These are phyloP conservation scores for Cheilosia scutellata DNA, from an alignment of 2,888 invertebrate species.

Conservation along the genomic window DNA sequence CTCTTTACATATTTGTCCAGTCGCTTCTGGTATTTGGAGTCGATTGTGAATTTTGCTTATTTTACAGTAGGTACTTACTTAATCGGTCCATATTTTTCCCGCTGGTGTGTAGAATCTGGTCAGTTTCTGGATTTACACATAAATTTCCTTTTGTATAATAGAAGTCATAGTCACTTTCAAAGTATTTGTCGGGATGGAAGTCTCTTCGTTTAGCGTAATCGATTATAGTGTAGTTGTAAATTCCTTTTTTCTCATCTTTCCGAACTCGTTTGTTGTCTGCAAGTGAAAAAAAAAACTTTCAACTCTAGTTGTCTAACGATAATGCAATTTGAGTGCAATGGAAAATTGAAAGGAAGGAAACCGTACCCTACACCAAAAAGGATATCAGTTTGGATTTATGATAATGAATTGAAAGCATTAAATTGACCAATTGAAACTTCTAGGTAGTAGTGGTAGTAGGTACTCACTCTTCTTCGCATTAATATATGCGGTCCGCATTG, in stretches of 20 bases:
- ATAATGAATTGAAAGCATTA: too few species aligned
- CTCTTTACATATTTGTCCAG: too few species aligned
- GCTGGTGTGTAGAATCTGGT: constrained; percentile 78
- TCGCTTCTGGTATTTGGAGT: too few species aligned
- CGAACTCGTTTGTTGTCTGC: constrained; percentile 74
- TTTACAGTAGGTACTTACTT: constrained; percentile 66
- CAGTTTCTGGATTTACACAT: constrained; percentile 62
- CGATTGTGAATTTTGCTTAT: neutral
- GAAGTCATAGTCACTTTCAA: constrained; percentile 81
- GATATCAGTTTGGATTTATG: too few species aligned
- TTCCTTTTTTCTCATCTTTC: constrained; percentile 68
- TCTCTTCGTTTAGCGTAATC: constrained; percentile 77
- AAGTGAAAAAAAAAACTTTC: neutral
- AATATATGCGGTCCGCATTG: constrained; percentile 63
- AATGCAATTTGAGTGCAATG: too few species aligned
- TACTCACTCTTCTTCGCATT: constrained; percentile 74
- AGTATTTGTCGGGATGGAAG: constrained; percentile 79
- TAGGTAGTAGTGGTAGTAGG: too few species aligned
- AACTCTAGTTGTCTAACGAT: neutral
- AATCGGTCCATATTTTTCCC: constrained; percentile 77
- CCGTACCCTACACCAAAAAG: too few species aligned
- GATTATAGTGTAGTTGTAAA: constrained; percentile 73
- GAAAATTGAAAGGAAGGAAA: too few species aligned
- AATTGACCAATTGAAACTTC: too few species aligned
- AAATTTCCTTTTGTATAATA: constrained; percentile 83